A percentile compares a stretch with the other conserved stretches of the same genome.
phyloP scores from a whole-genome alignment of 2,888 invertebrate species.

The Apoderus coryli region DNA sequence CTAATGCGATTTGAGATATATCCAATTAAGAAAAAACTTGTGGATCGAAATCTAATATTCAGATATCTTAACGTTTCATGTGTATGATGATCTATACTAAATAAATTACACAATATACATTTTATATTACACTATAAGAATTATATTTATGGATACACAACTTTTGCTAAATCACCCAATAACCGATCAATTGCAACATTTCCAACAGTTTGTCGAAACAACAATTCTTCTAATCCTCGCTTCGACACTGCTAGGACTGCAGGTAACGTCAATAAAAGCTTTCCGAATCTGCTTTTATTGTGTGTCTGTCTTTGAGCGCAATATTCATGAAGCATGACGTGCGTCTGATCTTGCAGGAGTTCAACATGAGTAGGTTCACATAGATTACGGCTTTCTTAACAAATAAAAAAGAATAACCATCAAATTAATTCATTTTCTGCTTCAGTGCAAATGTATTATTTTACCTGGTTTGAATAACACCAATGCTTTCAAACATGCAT shows the following conservation, averaged over 20 bases:
- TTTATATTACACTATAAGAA: too few relatives aligned
- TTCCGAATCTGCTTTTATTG: slow-evolving; percentile 49
- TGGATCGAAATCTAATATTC: too few relatives aligned
- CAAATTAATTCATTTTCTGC: too few relatives aligned
- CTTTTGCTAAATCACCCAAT: slow-evolving; percentile 46
- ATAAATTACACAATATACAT: too few relatives aligned
- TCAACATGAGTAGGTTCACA: slow-evolving; percentile 45
- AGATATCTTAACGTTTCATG: too few relatives aligned
- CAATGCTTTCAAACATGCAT: slow-evolving; percentile 70
- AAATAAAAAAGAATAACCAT: too few relatives aligned
- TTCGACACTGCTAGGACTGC: slow-evolving; percentile 35
- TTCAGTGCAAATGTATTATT: too few relatives aligned
- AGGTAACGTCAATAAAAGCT: slow-evolving; percentile 58
- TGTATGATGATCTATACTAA: too few relatives aligned
- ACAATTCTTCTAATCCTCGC: slow-evolving; percentile 43
- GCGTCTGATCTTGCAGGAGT: slow-evolving; percentile 67
- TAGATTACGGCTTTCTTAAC: slow-evolving; percentile 49
- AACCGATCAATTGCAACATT: slow-evolving; percentile 57
- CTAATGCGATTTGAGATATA: too few relatives aligned
- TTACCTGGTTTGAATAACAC: slow-evolving; percentile 72
- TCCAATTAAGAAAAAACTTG: too few relatives aligned
- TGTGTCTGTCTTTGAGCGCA: slow-evolving; percentile 33
- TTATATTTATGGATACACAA: slow-evolving; percentile 18
- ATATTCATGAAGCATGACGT: slow-evolving; percentile 61
- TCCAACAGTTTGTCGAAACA: slow-evolving; percentile 67